Evolutionary conservation across 2,113 vertebrate genomes (phyloP).

Genomic region (Catharus fuscescens): DNA sequence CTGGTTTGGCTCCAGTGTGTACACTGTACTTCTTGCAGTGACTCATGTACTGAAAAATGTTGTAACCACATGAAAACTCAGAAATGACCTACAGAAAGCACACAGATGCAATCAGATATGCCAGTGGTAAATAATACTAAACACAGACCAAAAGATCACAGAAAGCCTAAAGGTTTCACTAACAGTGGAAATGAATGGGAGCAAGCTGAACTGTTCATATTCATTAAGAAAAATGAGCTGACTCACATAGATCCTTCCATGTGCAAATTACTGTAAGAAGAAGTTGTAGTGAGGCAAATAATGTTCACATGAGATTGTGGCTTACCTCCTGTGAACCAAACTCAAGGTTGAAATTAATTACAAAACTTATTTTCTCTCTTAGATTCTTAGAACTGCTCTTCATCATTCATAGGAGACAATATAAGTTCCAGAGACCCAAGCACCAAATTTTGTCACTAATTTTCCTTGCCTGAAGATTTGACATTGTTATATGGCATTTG

Average conservation of each 20-base stretch:
- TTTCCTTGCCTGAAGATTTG: not conserved
- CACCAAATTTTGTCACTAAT: not conserved
- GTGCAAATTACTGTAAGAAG: not conserved
- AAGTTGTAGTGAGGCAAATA: not conserved
- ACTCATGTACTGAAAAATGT: conserved; percentile 44
- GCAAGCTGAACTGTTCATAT: not conserved
- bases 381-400: not conserved
- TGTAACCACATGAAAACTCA: not conserved
- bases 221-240: not conserved
- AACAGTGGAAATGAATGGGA: not conserved
- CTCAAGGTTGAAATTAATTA: not conserved
- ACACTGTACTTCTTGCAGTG: conserved; percentile 12
- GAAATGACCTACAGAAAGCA: not conserved
- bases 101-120: not conserved
- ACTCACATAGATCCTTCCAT: not conserved
- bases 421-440: not conserved
- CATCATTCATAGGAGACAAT: not conserved
- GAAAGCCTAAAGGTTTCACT: not conserved
- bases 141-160: not conserved
- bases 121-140: not conserved
- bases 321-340: not conserved
- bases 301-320: not conserved
- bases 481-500: not conserved
- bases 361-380: not conserved
- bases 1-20: not conserved